Conservation (phyloP, 2,797 vertebrate species). For the Poecilia gillii region DNA sequence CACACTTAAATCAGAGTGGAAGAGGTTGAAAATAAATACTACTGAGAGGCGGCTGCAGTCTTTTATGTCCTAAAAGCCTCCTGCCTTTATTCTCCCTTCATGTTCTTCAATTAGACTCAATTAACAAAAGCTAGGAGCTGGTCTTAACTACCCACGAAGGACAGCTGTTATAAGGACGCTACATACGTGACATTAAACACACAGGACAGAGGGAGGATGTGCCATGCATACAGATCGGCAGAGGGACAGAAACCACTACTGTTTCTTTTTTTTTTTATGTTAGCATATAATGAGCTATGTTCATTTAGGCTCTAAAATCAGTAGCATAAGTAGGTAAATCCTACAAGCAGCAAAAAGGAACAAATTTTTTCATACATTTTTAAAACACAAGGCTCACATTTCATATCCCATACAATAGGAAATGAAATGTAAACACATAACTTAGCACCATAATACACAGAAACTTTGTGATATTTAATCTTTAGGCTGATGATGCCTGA, state of each 20-base stretch:
- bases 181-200: conserved; percentile 24
- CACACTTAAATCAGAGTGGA: conserved; percentile 75
- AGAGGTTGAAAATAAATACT: conserved; percentile 75
- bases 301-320: conserved; percentile 10
- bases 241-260: conserved; percentile 23
- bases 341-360: conserved; percentile 4
- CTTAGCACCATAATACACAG: not conserved
- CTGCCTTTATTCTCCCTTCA: conserved; percentile 67
- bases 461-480: not conserved
- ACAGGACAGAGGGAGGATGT: conserved; percentile 12
- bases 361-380: not conserved
- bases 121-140: conserved; percentile 65
- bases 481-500: not conserved
- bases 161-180: conserved; percentile 30
- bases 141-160: conserved; percentile 41
- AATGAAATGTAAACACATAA: not conserved
- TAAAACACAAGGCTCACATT: not conserved
- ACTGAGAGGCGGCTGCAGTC: conserved; percentile 69
- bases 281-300: conserved; percentile 10
- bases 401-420: not conserved
- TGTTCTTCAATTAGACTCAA: conserved; percentile 76
- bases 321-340: conserved; percentile 7
- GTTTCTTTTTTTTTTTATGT: not conserved
- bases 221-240: conserved; percentile 11
- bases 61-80: conserved; percentile 75